Evolutionary conservation across 2,888 invertebrate species (phyloP), one percentile per base, ranked within the genome.

Genomic region (Drosophila flavopinicola): DNA sequence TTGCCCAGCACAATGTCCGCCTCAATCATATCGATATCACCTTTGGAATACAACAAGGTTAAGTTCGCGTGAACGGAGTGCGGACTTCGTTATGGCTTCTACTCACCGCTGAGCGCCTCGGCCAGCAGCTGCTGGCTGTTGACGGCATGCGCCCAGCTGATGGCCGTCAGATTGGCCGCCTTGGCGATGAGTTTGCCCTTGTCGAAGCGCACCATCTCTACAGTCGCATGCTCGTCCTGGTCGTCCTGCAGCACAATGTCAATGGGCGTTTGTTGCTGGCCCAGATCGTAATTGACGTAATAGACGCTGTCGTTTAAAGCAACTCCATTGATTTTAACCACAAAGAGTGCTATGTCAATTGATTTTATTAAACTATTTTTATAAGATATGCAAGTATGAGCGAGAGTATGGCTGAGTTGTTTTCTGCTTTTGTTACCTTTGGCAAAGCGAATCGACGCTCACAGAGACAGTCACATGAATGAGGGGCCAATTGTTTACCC

Each of bases 121-220:
- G 93, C 90, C 30, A 98, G 92, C 66, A 93, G 91, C 0, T 92
- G 91, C 85, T 93, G 92, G 76, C 93, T 95, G 90, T 97, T 97
- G 35, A 96, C 96, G 27, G 95, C 96, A 91, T 97, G 97, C 0
- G 95, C 95, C 97, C 97, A 98, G 15, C 93, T 94, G 23, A 97
- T 92, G 59, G 93, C 92, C 0, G 95, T 95, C 48, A 96, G 91
- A 89, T 97, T 96, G 5, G 51, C 39, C 17, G 60, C 64, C 39
- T 60, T 75, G 17, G 41, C 45, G n/a, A 38, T 13, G 9, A 35
- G 15, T 69, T 66, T 74, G 17, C 60, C 54, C 20, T 63, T 74
- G n/a, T 45, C 61, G 9, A 61, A 45, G 6, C 69, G 65, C 9
- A 30, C 63, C 83, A 73, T 58, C 37, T 53, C 32, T 38, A 51